Evolutionary conservation across 2,113 vertebrate genomes (phyloP), one percentile per base, ranked within the genome.

Genomic region (Sander vitreus): DNA sequence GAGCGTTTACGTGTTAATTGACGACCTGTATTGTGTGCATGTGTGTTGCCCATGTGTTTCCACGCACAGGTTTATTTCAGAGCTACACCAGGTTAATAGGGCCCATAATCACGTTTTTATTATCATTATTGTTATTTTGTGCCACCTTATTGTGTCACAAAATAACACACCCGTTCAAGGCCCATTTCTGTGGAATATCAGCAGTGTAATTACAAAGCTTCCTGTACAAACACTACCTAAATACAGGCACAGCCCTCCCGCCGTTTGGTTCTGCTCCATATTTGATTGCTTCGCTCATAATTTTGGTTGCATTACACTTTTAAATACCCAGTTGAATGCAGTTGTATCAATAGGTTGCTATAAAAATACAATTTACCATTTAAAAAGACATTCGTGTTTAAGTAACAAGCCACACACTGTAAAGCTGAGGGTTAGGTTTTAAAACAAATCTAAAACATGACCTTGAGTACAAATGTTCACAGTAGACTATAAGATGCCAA

Each of bases 31-130:
- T 18, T 62, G 55, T 55, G 15, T 23, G 16, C 45, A 13, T 14
- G 10, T 14, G 19, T 15, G 27, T 59, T 27, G 39, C 39, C 39
- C 39, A 43, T 66, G 51, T 51, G 19, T 72, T 83, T 64, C 36
- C 10, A 11, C 12, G 58, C 16, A 18, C 19, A 39, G 36, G 19
- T 39, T 50, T 53, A 50, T n/a, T 57, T 73, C 70, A 66, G 27
- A 43, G 55, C 85, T 57, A 64, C 15, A 14, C 19, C 51, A 36
- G 53, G 80, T 84, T 93, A 85, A 89, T 81, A 63, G 54, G 69
- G 76, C 47, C 25, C 45, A 68, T 86, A 90, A 91, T 91, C 79
- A 77, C 79, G 47, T 69, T 86, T 85, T 78, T 84, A 78, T 66
- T 65, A 81, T 66, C 73, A 63, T 74, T 73, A 72, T 63, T 86